Evolutionary conservation across 2,888 invertebrate genomes (phyloP).

Genomic region (Synanthedon formicaeformis): DNA sequence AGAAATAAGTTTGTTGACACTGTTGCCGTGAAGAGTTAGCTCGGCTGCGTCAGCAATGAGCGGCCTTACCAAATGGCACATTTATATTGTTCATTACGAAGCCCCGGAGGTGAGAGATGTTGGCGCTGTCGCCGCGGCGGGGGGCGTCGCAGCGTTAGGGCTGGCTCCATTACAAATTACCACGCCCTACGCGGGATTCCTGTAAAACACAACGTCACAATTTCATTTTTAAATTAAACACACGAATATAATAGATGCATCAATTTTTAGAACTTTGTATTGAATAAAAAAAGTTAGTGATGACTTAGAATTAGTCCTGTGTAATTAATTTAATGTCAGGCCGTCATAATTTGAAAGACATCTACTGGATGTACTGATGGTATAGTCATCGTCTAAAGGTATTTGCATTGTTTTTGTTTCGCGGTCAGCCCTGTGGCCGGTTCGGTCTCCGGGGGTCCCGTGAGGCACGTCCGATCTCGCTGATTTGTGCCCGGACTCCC

Average conservation of each 20-base stretch:
- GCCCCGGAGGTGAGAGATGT: conserved; percentile 63
- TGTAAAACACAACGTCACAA: no score
- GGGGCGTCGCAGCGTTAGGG: conserved; percentile 34
- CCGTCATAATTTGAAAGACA: no score
- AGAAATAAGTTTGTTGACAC: no score
- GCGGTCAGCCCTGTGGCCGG: conserved; percentile 30
- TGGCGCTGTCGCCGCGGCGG: conserved; percentile 52
- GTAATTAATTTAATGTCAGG: no score
- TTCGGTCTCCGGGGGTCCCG: conserved; percentile 41
- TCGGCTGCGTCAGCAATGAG: background rate
- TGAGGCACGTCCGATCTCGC: conserved; percentile 39
- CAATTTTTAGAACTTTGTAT: no score
- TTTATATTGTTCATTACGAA: conserved; percentile 63
- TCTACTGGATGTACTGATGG: no score
- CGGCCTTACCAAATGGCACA: conserved; percentile 44
- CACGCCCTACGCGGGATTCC: background rate
- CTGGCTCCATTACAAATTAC: conserved; percentile 14
- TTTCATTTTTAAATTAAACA: no score
- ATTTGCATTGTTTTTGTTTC: no score
- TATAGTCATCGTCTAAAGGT: no score
- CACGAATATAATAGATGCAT: no score
- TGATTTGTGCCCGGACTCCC: conserved; percentile 66
- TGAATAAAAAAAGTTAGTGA: no score
- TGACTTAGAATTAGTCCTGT: no score
- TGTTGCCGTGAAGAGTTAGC: background rate